Evolutionary conservation across 2,113 vertebrate genomes (phyloP), one percentile per base, ranked within the genome.

Genomic region (Lamprologus tigripictilis): DNA sequence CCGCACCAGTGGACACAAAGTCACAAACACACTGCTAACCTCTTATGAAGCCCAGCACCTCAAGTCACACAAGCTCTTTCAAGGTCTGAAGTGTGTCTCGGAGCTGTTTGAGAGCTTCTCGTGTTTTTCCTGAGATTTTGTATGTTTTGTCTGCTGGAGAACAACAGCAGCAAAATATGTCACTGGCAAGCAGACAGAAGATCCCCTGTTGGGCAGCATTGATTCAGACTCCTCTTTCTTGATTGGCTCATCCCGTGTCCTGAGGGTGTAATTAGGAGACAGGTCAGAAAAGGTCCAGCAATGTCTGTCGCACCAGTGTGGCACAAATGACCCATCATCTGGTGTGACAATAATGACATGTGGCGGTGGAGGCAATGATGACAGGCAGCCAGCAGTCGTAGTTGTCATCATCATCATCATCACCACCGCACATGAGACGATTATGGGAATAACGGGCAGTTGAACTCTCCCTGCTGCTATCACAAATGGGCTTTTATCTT

Each of bases 191-290:
- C 54, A 87, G 88, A 87, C 90, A 80, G 73, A 82, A 83, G 81
- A 66, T 40, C 83, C 88, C 81, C 88, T 80, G 80, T 68, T 85
- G 68, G 87, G 78, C 85, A 53, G 3, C 58, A 63, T 28, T 55
- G 84, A 90, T 85, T 84, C 85, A 45, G 61, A 84, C 17, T 5
- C 71, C 88, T 54, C 49, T 11, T 33, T 85, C 68, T 3, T 89
- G 87, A 95, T 88, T 86, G 92, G 90, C 85, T 86, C 49, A 40
- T 73, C 66, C 11, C 3, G 1, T 47, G 82, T 95, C 96, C 95
- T 94, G 54, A 86, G 94, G 95, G 95, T 93, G 91, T 88, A 94
- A 96, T 96, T 96, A 96, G 94, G 26, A 88, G 87, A 87, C 31
- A 58, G 94, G 93, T 92, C 93, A 93, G 86, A 83, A 80, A 84